phyloP scores from a whole-genome alignment of 30 jellyfish, hydroid and myxozoan genomes.

The Aurelia aurita region DNA sequence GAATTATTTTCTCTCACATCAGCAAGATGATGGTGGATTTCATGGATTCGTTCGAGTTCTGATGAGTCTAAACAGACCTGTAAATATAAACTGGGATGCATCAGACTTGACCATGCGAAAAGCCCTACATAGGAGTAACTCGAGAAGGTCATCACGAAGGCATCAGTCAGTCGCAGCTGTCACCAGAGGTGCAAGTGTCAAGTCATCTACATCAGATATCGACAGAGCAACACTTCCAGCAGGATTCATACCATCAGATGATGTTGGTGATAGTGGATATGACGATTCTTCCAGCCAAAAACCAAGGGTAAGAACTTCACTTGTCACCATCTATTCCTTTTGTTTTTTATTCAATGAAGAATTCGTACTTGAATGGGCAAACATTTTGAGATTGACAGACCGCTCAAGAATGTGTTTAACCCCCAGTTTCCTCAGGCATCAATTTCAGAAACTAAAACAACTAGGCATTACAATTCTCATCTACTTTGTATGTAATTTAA shows the following conservation, averaged over 20 bases:
- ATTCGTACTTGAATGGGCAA: no score
- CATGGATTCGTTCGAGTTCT: conserved; percentile 93
- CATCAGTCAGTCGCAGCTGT: conserved; percentile 63
- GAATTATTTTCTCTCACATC: background rate
- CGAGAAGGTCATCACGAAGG: conserved; percentile 52
- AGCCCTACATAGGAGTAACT: conserved; percentile 77
- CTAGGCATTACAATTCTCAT: no score
- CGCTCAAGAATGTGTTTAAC: no score
- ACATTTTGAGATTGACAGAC: no score
- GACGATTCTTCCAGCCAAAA: no score
- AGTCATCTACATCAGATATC: conserved; percentile 1
- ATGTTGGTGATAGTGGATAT: no score
- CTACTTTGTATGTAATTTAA: no score
- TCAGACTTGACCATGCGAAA: conserved; percentile 75
- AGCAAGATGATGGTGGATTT: conserved; percentile 94
- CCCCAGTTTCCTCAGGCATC: no score
- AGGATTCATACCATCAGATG: background rate
- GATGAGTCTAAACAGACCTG: conserved; percentile 93
- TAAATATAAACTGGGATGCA: conserved; percentile 82
- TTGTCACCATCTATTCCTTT: no score
- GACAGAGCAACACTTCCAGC: conserved; percentile 57
- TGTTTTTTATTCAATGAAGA: no score
- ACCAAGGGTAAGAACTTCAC: no score
- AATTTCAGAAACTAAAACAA: no score
- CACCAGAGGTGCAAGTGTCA: conserved; percentile 47